Evolutionary conservation across 2,113 vertebrate genomes (phyloP).

Genomic region (Epinephelus lanceolatus): DNA sequence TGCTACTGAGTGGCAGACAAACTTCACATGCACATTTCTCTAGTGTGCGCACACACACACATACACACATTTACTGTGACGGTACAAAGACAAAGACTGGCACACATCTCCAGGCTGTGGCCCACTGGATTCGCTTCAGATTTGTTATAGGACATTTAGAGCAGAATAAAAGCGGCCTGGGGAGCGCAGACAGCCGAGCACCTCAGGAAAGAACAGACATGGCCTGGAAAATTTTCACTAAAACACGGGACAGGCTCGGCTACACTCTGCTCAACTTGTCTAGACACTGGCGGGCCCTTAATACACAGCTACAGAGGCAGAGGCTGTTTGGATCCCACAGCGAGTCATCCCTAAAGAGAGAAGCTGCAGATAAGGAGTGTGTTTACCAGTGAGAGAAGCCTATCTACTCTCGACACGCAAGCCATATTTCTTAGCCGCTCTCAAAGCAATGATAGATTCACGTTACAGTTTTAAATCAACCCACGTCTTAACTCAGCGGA

Average conservation of each 20-base stretch:
- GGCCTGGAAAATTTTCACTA: conserved; percentile 34
- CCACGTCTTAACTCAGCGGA: conserved; percentile 34
- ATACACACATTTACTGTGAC: conserved; percentile 11
- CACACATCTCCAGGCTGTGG: conserved; percentile 34
- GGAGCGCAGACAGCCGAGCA: conserved; percentile 33
- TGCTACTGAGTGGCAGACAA: not conserved
- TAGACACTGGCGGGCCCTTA: conserved; percentile 38
- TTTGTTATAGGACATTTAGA: conserved; percentile 58
- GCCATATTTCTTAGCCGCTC: conserved; percentile 27
- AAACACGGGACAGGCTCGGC: conserved; percentile 32
- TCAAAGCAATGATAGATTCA: conserved; percentile 46
- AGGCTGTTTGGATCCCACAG: conserved; percentile 43
- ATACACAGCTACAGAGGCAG: conserved; percentile 33
- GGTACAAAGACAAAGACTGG: conserved; percentile 49
- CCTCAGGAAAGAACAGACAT: conserved; percentile 29
- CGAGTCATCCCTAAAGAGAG: conserved; percentile 45
- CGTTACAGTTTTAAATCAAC: conserved; percentile 62
- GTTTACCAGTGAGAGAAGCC: conserved; percentile 39
- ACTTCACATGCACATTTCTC: conserved; percentile 1
- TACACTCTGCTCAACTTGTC: conserved; percentile 37
- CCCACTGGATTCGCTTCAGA: conserved; percentile 25
- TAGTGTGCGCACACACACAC: not conserved
- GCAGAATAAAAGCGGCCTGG: conserved; percentile 44
- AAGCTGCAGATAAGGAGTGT: conserved; percentile 44
- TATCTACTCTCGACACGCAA: conserved; percentile 24